Evolutionary conservation across 1,140 invertebrate species (phyloP).

Genomic region (Heliconius eleuchia): DNA sequence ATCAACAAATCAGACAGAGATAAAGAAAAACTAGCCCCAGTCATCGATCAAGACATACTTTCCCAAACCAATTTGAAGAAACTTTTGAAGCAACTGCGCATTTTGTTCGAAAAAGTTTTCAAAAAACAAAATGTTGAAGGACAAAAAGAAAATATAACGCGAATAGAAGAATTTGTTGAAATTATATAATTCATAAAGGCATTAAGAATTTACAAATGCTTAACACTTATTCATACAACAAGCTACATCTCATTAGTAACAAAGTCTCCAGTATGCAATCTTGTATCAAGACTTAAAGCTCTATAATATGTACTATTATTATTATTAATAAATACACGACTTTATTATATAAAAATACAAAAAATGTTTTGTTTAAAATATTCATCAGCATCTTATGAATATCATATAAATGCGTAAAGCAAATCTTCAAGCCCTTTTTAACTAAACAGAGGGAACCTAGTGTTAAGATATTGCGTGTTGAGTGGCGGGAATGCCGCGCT

Average conservation of each 20-base stretch:
- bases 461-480: too few relatives aligned
- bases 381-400: neutral
- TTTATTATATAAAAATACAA: conserved; percentile 25
- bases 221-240: conserved; percentile 36
- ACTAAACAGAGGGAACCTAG: neutral
- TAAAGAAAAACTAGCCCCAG: conserved; percentile 66
- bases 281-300: neutral
- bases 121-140: conserved; percentile 21
- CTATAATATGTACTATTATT: conserved; percentile 16
- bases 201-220: conserved; percentile 35
- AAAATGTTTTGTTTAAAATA: neutral
- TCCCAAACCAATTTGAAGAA: conserved; percentile 67
- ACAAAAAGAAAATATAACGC: conserved; percentile 44
- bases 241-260: conserved; percentile 28
- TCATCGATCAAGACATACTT: conserved; percentile 67
- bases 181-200: conserved; percentile 57
- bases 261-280: conserved; percentile 1
- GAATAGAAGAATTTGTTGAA: conserved; percentile 72
- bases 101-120: conserved; percentile 65
- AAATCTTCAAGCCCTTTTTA: neutral
- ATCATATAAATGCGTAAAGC: neutral
- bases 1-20: conserved; percentile 72
- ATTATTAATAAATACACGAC: conserved; percentile 38
- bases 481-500: too few relatives aligned
- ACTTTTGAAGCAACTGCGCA: conserved; percentile 64